These are phyloP conservation scores for Camponotus floridanus DNA, from an alignment of 1,140 invertebrate genomes.

Conservation along the genomic window DNA sequence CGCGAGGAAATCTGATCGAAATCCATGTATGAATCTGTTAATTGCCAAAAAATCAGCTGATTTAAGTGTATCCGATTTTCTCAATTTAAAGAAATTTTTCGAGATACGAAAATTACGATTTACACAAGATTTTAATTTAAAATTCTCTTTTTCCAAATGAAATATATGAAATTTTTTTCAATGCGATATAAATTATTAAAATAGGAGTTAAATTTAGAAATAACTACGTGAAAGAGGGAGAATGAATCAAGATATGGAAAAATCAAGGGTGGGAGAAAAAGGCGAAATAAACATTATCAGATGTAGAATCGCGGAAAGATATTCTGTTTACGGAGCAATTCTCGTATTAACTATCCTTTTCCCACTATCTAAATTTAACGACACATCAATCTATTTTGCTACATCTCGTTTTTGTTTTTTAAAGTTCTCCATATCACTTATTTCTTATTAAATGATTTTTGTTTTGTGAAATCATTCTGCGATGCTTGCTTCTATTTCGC, in stretches of 20 bases:
- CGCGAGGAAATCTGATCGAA: not conserved
- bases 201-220: not conserved
- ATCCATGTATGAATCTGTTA: not conserved
- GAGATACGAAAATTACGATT: too few relatives aligned
- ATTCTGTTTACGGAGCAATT: constrained; percentile 65
- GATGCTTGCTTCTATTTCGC: constrained; percentile 34
- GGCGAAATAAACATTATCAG: constrained; percentile 26
- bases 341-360: constrained; percentile 72
- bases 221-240: not conserved
- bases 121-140: not conserved
- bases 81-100: not conserved
- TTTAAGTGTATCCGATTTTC: not conserved
- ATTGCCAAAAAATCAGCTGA: not conserved
- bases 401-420: constrained; percentile 26
- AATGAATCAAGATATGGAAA: not conserved
- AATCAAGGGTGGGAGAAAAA: constrained; percentile 8
- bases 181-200: constrained; percentile 1
- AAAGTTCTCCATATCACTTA: constrained; percentile 18
- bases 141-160: not conserved
- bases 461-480: constrained; percentile 41
- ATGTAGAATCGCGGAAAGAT: constrained; percentile 63
- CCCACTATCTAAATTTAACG: constrained; percentile 43
- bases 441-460: constrained; percentile 56
- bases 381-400: constrained; percentile 50
- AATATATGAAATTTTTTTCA: not conserved